These are phyloP conservation scores for Vanacampus margaritifer DNA, from an alignment of 2,113 vertebrate genomes.

Conservation along the genomic window DNA sequence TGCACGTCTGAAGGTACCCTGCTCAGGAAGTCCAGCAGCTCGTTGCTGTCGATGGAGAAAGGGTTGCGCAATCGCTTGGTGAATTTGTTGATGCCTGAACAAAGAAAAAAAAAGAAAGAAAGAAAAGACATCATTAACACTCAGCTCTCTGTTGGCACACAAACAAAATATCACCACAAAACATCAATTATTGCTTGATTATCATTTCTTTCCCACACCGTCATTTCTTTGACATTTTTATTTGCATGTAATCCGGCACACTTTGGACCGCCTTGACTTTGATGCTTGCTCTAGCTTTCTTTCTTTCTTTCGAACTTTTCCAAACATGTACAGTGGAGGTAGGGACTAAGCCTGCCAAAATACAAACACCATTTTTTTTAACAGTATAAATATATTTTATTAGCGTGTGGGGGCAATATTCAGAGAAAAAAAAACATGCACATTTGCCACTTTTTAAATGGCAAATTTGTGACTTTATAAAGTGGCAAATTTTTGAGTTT, in stretches of 20 bases:
- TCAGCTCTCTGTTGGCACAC: conserved; percentile 49
- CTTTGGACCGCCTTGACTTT: too few species aligned
- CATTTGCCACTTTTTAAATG: too few species aligned
- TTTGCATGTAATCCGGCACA: not conserved
- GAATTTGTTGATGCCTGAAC: conserved; percentile 96
- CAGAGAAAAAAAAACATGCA: too few species aligned
- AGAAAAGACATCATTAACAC: conserved; percentile 55
- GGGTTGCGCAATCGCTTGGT: conserved; percentile 97
- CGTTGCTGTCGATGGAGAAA: conserved; percentile 92
- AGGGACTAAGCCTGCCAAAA: too few species aligned
- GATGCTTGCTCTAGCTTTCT: too few species aligned
- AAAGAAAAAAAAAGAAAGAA: not conserved
- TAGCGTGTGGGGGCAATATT: too few species aligned
- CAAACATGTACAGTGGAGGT: too few species aligned
- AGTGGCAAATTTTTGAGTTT: too few species aligned
- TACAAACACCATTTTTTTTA: too few species aligned
- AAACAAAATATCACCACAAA: conserved; percentile 26
- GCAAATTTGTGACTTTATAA: too few species aligned
- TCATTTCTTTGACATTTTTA: not conserved
- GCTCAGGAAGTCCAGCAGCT: conserved; percentile 93
- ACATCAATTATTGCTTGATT: not conserved
- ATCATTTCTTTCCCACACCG: not conserved
- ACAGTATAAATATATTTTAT: too few species aligned
- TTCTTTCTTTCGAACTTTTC: too few species aligned
- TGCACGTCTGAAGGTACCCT: conserved; percentile 97